Evolutionary conservation across 1,140 invertebrate species (phyloP), one percentile per base, ranked within the genome.

Genomic region (Drosophila nannoptera): DNA sequence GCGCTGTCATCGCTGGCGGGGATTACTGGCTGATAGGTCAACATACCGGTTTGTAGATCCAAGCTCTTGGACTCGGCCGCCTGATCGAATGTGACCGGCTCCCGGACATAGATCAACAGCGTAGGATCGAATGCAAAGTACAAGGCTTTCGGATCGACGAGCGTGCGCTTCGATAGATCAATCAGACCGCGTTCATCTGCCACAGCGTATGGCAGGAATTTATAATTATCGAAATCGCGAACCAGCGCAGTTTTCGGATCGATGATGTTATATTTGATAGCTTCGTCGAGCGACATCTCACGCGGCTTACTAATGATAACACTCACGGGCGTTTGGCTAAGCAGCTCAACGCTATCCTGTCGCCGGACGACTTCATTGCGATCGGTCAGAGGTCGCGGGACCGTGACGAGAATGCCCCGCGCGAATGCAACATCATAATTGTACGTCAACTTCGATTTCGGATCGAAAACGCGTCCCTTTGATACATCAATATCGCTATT

Each of bases 221-320:
- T 92, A 69, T 94, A 94, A 60, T 92, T 94, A 64, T 84, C 74
- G 9, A 95, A 94, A 89, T 97, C 94, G 90, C 94, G 95, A 4
- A 97, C 91, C 29, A 96, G 92, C 2, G 95, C 94, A 2, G 92
- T 93, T 64, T 94, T 91, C 0, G 94, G 93, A 90, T 97, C 92
- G 36, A 97, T 92, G 38, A 97, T 92, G 87, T 94, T 93, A 66
- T 92, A 93, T 56, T 92, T 91, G 35, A 97, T 93, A 1, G 95
- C 95, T 91, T 96, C 95, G 59, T 95, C 93, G 62, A 97, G 87
- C 6, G 93, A 93, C 86, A 93, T 95, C 83, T 95, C 93, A 69
- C 92, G 91, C 67, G 61, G 89, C 77, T 86, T 90, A 83, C 77
- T 92, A 82, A 92, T 88, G 9, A 91, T 84, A 58, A 90, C 88